Evolutionary conservation across 92 coral and sea anemone genomes (phyloP), one percentile per base, ranked within the genome.

Genomic region (Siderastrea radians): DNA sequence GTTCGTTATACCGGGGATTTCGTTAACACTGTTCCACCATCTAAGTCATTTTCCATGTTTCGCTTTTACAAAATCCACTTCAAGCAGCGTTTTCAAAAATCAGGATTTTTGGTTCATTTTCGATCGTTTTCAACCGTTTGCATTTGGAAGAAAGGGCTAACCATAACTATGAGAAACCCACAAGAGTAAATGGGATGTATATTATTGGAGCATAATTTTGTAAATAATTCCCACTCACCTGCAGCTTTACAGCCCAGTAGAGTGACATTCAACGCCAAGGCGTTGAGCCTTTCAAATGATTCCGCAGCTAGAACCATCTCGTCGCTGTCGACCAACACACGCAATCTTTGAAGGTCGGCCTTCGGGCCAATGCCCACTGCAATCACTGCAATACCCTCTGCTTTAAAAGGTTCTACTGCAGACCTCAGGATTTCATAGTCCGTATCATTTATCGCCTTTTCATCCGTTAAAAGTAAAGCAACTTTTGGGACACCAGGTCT

Each of bases 401-500:
- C 60, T 75, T 70, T 78, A 19, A 82, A 88, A 15, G 92, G 97
- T 14, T 65, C 94, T 17, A 80, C 84, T 7, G 91, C 91, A 76
- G 49, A 69, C 50, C 81, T 74, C 61, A 94, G 87, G 6, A 93
- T 85, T 58, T 80, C 84, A 61, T 78, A 87, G 26, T 87, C 88
- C 52, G 82, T 68, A 6, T 26, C 43, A 10, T 91, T 84, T 6
- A 88, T 78, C 51, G 60, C 84, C 16, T 82, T 26, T 57, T 87
- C 93, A 75, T 87, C 87, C 6, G 95, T 92, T 12, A 94, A 75
- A 16, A 94, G 59, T 8, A 94, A 88, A 38, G 82, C 85, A 16
- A 92, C 92, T 26, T 86, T 92, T 10, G 91, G 80, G 43, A 91
- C 89, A 2, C 95, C 97, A 7, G 83, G 86, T 54, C 97, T 82